These are phyloP conservation scores for Amphimallon solstitiale DNA, from an alignment of 2,888 invertebrate species.

Conservation along the genomic window DNA sequence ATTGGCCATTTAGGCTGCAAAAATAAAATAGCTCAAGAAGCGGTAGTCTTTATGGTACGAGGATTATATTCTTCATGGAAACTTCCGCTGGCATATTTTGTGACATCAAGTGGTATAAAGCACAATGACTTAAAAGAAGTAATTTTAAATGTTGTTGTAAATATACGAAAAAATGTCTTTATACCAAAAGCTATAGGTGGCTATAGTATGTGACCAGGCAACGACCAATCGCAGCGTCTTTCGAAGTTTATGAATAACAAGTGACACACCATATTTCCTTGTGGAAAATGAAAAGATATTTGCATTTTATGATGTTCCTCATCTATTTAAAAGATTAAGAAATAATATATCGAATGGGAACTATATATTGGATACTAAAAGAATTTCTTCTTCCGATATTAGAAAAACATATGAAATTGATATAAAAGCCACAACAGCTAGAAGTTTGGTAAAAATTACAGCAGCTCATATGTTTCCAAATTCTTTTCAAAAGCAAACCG, in stretches of 20 bases:
- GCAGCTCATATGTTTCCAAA: constrained; percentile 10
- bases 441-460: constrained; percentile 19
- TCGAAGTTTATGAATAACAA: constrained; percentile 7
- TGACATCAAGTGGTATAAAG: constrained; percentile 1
- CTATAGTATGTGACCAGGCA: constrained; percentile 36
- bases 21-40: constrained; percentile 11
- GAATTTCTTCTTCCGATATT: constrained; percentile 21
- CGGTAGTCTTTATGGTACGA: constrained; percentile 24
- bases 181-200: constrained; percentile 8
- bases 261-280: constrained; percentile 18
- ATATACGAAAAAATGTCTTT: constrained; percentile 9
- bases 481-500: constrained; percentile 19
- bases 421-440: constrained; percentile 2
- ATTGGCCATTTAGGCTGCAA: constrained; percentile 32
- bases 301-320: constrained; percentile 25
- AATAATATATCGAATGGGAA: constrained; percentile 17
- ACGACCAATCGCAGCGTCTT: constrained; percentile 24
- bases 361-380: not conserved
- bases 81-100: constrained; percentile 29
- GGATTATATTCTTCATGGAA: constrained; percentile 33
- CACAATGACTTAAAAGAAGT: not conserved
- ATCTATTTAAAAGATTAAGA: constrained; percentile 30
- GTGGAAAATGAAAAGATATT: constrained; percentile 11
- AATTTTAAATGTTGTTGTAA: constrained; percentile 11
- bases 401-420: constrained; percentile 9